Evolutionary conservation across 2,888 invertebrate genomes (phyloP), one percentile per base, ranked within the genome.

Genomic region (Epinotia bilunana): DNA sequence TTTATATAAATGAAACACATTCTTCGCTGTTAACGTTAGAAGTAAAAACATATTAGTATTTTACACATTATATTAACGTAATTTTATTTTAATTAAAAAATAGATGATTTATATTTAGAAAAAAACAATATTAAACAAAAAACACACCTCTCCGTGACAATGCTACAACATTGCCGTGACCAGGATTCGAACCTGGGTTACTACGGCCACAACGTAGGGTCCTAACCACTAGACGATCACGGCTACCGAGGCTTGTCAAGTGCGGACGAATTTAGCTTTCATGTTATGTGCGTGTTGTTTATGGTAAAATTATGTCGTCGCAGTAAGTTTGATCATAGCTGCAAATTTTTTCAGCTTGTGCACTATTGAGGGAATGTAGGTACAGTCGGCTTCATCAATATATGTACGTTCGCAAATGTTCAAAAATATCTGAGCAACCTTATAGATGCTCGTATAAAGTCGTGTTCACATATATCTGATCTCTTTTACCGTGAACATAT

Each of bases 161-260:
- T 69, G 69, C 69, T 20, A 23, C 49, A 80, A 88, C 91, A 92
- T 90, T 91, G 92, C 92, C 91, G 91, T 91, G 92, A 91, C 91
- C 88, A 91, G 95, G 95, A 95, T 95, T 94, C 95, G 95, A 88
- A 89, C 91, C 82, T 93, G 94, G 94, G 95, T 95, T 95, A 93
- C 93, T 93, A 93, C 94, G 94, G 95, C 95, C 94, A 95, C 94
- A 95, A 95, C 95, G 95, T 94, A 93, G 93, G 90, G 94, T 95
- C 93, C 95, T 95, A 81, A 82, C 83, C 87, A 86, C 88, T 84
- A 83, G 83, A 83, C 82, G 83, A 82, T 83, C 84, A 83, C 90
- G 90, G 91, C 91, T 90, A 84, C 72, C 77, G 87, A 69, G 69
- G 58, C 58, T 69, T 69, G 46, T 1, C 0, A 13, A 6, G 46